phyloP scores from a whole-genome alignment of 2,113 vertebrate species.

The Sinosuthora webbiana region DNA sequence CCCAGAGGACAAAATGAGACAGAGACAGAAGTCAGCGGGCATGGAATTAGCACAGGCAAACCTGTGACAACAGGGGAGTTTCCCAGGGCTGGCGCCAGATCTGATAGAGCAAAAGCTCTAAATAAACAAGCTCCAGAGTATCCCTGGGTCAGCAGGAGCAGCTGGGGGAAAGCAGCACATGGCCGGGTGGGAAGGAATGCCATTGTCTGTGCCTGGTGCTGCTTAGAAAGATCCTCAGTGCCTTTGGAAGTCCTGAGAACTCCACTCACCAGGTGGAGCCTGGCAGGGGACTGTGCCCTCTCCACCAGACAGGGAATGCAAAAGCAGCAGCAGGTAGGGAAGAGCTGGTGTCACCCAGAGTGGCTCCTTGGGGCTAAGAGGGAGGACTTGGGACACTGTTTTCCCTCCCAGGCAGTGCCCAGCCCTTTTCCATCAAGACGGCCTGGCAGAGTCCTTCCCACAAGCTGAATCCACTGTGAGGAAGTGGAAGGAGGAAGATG shows the following conservation, averaged over 20 bases:
- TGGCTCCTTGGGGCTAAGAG: background rate
- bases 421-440: fast-evolving
- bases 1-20: background rate
- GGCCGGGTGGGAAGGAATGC: background rate
- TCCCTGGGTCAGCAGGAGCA: background rate
- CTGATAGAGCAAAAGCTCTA: background rate
- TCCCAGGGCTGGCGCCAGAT: background rate
- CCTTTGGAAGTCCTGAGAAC: background rate
- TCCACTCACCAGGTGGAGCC: background rate
- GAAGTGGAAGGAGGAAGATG: background rate
- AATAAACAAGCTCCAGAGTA: background rate
- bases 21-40: background rate
- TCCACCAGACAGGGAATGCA: background rate
- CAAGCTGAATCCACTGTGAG: background rate
- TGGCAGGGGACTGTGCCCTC: background rate
- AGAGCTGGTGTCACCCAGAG: background rate
- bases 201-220: background rate
- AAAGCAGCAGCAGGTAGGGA: background rate
- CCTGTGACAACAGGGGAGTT: background rate
- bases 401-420: background rate
- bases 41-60: background rate
- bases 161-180: background rate
- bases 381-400: background rate
- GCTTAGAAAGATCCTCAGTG: background rate
- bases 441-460: background rate